A percentile compares a stretch with the other conserved stretches of the same genome.
Evolutionary conservation across 2,797 vertebrate genomes (phyloP).

Genomic region (Cynopterus sphinx): DNA sequence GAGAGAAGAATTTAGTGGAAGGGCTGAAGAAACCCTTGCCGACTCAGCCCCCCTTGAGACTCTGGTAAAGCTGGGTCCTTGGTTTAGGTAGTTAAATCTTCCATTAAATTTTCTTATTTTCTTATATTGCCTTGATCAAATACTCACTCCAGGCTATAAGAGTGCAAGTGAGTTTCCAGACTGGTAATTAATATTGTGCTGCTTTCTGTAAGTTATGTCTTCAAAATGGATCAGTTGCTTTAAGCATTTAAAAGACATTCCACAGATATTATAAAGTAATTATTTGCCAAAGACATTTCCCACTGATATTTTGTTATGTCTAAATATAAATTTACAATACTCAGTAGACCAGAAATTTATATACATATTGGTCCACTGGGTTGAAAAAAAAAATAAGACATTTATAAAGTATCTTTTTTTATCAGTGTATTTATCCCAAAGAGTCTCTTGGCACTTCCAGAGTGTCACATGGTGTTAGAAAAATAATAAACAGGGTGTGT

Average conservation of each 20-base stretch:
- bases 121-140: conserved; percentile 34
- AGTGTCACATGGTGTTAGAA: conserved; percentile 56
- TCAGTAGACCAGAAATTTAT: conserved; percentile 81
- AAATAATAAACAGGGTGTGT: conserved; percentile 49
- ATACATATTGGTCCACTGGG: conserved; percentile 64
- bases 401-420: conserved; percentile 74
- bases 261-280: conserved; percentile 79
- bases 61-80: neutral
- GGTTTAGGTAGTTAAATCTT: neutral
- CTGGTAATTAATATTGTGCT: conserved; percentile 72
- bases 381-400: conserved; percentile 79
- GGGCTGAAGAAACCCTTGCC: neutral
- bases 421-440: conserved; percentile 79
- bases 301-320: conserved; percentile 75
- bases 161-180: conserved; percentile 64
- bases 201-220: conserved; percentile 71
- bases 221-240: conserved; percentile 76
- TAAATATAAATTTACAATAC: conserved; percentile 81
- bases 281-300: conserved; percentile 80
- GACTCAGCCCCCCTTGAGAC: neutral
- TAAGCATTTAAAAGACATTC: conserved; percentile 74
- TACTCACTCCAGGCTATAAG: conserved; percentile 54
- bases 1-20: neutral
- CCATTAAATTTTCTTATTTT: conserved; percentile 20
- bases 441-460: conserved; percentile 64